Conservation (phyloP, 2,113 vertebrate genomes). For the Dicentrarchus labrax region DNA sequence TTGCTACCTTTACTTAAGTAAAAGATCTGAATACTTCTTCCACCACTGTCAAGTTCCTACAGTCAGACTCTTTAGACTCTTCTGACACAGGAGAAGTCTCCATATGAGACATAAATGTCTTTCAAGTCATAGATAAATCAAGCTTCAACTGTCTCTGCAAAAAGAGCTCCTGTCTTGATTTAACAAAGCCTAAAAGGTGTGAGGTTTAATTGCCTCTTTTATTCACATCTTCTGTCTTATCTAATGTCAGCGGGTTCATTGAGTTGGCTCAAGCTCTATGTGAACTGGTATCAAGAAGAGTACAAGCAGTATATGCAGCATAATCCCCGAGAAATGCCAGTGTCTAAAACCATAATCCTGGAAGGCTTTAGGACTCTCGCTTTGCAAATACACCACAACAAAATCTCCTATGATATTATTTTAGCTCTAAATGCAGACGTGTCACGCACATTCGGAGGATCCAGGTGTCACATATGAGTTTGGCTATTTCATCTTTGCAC, state of each 20-base stretch:
- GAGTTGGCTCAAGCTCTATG: slow-evolving; percentile 39
- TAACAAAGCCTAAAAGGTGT: slow-evolving; percentile 3
- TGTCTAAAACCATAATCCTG: slow-evolving; percentile 63
- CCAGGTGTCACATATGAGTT: slow-evolving; percentile 1
- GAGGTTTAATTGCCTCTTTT: neutral
- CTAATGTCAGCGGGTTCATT: slow-evolving; percentile 60
- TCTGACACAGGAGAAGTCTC: neutral
- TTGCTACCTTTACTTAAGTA: no score
- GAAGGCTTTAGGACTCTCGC: slow-evolving; percentile 54
- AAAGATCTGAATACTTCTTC: no score
- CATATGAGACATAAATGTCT: neutral
- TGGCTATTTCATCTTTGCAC: neutral
- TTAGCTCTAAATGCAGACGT: slow-evolving; percentile 11
- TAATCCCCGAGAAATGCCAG: slow-evolving; percentile 71
- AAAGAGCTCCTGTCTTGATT: neutral
- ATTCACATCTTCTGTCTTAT: slow-evolving; percentile 6
- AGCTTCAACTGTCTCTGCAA: neutral
- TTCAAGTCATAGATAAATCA: neutral
- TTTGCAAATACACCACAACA: slow-evolving; percentile 40
- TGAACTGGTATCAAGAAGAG: slow-evolving; percentile 54
- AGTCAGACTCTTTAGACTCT: no score
- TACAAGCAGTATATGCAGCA: slow-evolving; percentile 34
- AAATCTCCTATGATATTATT: slow-evolving; percentile 25
- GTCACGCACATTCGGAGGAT: slow-evolving; percentile 3
- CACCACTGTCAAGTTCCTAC: no score